These are phyloP conservation scores for Meteorus colon DNA, from an alignment of 2,888 invertebrate genomes.

Conservation along the genomic window DNA sequence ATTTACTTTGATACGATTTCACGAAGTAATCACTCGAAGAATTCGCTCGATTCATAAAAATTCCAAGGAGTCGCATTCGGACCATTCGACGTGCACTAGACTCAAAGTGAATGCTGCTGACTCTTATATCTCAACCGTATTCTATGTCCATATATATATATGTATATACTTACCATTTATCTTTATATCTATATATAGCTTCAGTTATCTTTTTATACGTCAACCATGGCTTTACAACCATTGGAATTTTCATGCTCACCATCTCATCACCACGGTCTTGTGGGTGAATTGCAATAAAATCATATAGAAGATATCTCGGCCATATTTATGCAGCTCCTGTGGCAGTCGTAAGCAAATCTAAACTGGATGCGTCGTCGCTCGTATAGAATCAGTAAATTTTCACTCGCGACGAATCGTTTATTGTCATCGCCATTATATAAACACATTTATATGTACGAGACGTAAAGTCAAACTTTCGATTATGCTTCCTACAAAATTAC, in stretches of 20 bases:
- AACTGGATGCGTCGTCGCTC: background rate
- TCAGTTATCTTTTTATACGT: conserved; percentile 20
- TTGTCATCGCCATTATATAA: conserved; percentile 19
- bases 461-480: conserved; percentile 32
- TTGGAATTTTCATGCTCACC: conserved; percentile 19
- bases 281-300: background rate
- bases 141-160: background rate
- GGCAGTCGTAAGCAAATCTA: conserved; percentile 14
- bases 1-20: conserved; percentile 1
- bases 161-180: background rate
- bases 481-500: conserved; percentile 33
- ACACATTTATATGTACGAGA: conserved; percentile 20
- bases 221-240: conserved; percentile 19
- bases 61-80: background rate
- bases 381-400: conserved; percentile 7
- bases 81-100: background rate
- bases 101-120: conserved; percentile 1
- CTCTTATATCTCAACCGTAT: background rate
- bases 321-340: background rate
- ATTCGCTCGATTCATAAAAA: conserved; percentile 4
- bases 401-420: conserved; percentile 13
- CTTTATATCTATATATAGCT: background rate
- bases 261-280: background rate
- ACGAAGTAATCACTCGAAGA: background rate
- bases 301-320: conserved; percentile 19